Base-by-base conservation (phyloP, 2,888 invertebrate genomes). In the Drosophila suboccidentalis region DNA sequence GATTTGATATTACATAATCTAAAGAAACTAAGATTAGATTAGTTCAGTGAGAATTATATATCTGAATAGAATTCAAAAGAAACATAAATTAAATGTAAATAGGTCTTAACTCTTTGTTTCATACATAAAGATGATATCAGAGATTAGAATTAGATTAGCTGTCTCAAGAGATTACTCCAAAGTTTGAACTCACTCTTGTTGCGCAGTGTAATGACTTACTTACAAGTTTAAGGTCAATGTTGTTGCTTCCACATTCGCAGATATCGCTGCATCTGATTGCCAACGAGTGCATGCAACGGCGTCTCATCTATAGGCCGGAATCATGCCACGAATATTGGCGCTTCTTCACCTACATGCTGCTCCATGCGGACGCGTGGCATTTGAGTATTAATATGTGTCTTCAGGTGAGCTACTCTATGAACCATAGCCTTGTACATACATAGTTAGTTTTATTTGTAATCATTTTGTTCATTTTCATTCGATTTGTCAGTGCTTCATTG, bases 291-390 rank as follows among this genome's bases (percentile, higher is more conserved):
- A 74, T 91, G 55, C 78, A 78, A 53, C 84, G 80, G 26, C 85
- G 78, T 17, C 71, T 91, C 67, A 87, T 91, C 67, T 90, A 83
- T 58, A 80, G 78, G 53, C 86, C 91, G 4, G 75, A 71, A 51
- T 59, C 65, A 67, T 49, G 60, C 11, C 62, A 74, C 6, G 86
- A 91, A 43, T 90, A 76, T 32, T 98, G 97, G 97, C 94, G 97
- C 75, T 95, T 96, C 90, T 90, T 96, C 63, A 95, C 96, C 46
- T 97, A 97, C 92, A 96, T 96, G 94, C 93, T 96, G 79, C 93
- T 97, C 62, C 97, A 97, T 93, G 96, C 96, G 60, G 96, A 95
- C 92, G 94, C 94, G 86, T 94, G 95, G 51, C 97, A 98, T 92
- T 93, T 98, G 69, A 94, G 95, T 22, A 94, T 97, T 86, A 98